Base-by-base conservation (phyloP, 1,140 invertebrate species). In the Hestina assimilis region DNA sequence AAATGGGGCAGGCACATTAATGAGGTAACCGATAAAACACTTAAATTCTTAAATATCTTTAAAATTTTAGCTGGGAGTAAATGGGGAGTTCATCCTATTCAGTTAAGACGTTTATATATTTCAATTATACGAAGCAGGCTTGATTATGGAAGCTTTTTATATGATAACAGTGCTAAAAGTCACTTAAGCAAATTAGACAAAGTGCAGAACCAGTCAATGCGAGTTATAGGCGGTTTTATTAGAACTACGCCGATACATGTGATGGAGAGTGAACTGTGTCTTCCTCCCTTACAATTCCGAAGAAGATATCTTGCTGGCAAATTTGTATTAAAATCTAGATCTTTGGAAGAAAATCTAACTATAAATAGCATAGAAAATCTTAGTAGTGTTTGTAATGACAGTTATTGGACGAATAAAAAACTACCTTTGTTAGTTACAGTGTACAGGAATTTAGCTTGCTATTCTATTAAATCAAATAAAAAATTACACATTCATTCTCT, bases 1-100 rank as follows among this genome's bases (percentile, higher is more conserved):
- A 52, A 26, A 52, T 65, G 62, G 62, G 28, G 17, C 5, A 48
- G 9, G 21, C 45, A 66, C 7, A 53, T 66, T 14, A 53, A 59
- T 14, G 51, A 59, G 7, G 9, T 33, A 20, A 14, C 2, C 1
- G 28, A 19, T 2, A 48, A 47, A 29, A 23, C 15, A 4, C 20
- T 31, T n/a, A 48, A 48, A 21, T 48, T 20, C 21, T 23, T 48
- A 31, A 33, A 48, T 21, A 20, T 48, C 12, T 48, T 48, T 23
- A 48, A 48, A 33, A 14, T 48, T 3, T 48, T 48, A 20, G 5
- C 45, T 14, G 45, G 45, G 4, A n/a, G 24, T 20, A n/a, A 15
- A 4, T 47, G 45, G 26, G 45, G 45, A n/a, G 6, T 28, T n/a
- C 28, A 47, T 47, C 45, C 45, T 4, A 47, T 28, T 11, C 45